Conservation (phyloP, 1,140 invertebrate species). For the Subanguina moxae region DNA sequence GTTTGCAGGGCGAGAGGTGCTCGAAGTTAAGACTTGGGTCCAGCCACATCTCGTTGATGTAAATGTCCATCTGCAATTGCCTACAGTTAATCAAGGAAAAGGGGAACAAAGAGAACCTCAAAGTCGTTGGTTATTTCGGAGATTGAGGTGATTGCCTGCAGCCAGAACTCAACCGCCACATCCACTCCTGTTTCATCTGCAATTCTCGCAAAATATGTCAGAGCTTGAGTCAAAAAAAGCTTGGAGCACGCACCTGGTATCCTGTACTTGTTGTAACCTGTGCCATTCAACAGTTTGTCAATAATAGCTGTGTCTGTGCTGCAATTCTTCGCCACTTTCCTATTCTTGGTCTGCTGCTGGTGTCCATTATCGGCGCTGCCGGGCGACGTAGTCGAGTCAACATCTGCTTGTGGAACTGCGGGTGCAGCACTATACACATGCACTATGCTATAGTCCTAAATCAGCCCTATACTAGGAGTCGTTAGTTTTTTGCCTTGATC, state of each 20-base stretch:
- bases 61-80: conserved; percentile 57
- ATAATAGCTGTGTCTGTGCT: conserved; percentile 48
- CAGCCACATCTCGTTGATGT: conserved; percentile 57
- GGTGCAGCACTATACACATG: background rate
- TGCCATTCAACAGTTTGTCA: conserved; percentile 55
- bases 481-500: too few species aligned
- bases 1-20: conserved; percentile 54
- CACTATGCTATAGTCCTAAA: conserved; percentile 2
- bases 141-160: conserved; percentile 58
- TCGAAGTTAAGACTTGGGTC: conserved; percentile 56
- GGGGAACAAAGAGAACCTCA: conserved; percentile 38
- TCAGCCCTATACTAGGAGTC: too few species aligned
- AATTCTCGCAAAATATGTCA: too few species aligned
- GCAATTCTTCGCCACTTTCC: conserved; percentile 35
- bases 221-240: too few species aligned
- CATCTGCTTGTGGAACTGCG: background rate
- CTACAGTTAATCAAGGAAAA: background rate
- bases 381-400: background rate
- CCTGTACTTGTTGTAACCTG: conserved; percentile 56
- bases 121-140: conserved; percentile 60
- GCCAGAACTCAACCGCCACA: conserved; percentile 57
- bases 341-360: background rate
- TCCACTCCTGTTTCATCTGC: conserved; percentile 53
- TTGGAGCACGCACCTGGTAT: conserved; percentile 49
- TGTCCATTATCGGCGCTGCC: background rate